A percentile compares a stretch with the other conserved stretches of the same genome.
Conservation (phyloP, 92 coral and sea anemone species). For the Epizoanthus rinbou region DNA sequence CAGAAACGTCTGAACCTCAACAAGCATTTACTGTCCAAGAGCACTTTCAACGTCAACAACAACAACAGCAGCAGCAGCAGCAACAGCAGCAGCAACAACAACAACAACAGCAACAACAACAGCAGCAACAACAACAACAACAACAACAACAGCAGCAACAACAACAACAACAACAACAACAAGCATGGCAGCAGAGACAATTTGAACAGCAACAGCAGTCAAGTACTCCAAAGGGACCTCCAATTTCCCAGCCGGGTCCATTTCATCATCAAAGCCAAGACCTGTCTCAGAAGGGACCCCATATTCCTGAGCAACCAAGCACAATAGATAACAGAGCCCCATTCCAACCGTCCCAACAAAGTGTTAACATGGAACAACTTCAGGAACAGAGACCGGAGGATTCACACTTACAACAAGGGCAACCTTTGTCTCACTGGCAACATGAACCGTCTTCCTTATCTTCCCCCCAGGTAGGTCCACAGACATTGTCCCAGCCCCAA, state of each 20-base stretch:
- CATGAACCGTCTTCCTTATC: slow-evolving; percentile 30
- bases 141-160: slow-evolving; percentile 18
- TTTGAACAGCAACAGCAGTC: slow-evolving; percentile 39
- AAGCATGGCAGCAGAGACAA: slow-evolving; percentile 46
- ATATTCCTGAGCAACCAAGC: slow-evolving; percentile 6
- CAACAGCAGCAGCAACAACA: slow-evolving; percentile 49
- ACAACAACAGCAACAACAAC: slow-evolving; percentile 41
- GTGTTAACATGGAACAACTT: slow-evolving; percentile 2
- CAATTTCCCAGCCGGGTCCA: slow-evolving; percentile 26
- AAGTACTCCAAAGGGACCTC: slow-evolving; percentile 19
- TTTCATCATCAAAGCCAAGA: slow-evolving; percentile 24
- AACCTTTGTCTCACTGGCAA: slow-evolving; percentile 43
- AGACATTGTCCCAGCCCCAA: slow-evolving; percentile 50
- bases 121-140: slow-evolving; percentile 46
- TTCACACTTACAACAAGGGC: slow-evolving; percentile 20
- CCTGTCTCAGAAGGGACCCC: neutral
- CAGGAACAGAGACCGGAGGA: slow-evolving; percentile 28
- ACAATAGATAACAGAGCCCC: slow-evolving; percentile 20
- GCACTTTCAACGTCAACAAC: slow-evolving; percentile 43
- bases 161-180: slow-evolving; percentile 48
- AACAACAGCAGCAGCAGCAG: slow-evolving; percentile 46
- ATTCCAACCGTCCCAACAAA: slow-evolving; percentile 19
- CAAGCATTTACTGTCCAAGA: slow-evolving; percentile 27
- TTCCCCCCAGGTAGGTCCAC: slow-evolving; percentile 12
- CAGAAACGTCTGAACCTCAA: slow-evolving; percentile 31